Evolutionary conservation across 2,888 invertebrate species (phyloP), one percentile per base, ranked within the genome.

Genomic region (Eustalomyia histrio): DNA sequence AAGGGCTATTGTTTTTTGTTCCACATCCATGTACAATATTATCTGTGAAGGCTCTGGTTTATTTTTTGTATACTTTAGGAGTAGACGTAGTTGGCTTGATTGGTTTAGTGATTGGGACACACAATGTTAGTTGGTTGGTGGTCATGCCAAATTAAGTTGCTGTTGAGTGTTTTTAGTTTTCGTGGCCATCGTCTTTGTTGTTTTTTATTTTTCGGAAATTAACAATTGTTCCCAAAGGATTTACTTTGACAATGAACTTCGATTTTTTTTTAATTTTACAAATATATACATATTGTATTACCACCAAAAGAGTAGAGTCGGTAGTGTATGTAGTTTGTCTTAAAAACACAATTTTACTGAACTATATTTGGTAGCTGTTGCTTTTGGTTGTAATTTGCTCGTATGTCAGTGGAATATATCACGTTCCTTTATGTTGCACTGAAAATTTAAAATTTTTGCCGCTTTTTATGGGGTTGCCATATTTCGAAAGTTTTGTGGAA

Each of bases 321-420:
- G 5, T n/a, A 29, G 63, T 47, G 9, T 35, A 35, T 8, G 58
- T 10, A 52, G 69, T 64, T 71, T 64, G 21, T 71, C 43, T 76
- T 71, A 0, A 24, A 67, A 16, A 65, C 18, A 52, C 24, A 43
- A n/a, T 52, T 60, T 35, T 58, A 4, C 50, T n/a, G 52, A 65
- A 61, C 33, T 35, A 10, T 33, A 72, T 69, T 79, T 57, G 53
- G 72, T 63, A 73, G 76, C 75, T 75, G 33, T 65, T 61, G 64
- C 68, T 35, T 52, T 58, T n/a, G 18, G 21, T 39, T 81, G 81
- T 84, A 84, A 84, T 84, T 85, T 83, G 82, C 83, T 84, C 84
- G 84, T 83, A 78, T 61, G 79, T 76, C 74, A 78, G 83, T 85
- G 84, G 83, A 86, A 88, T 86, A 87, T 87, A 88, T 87, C 87